Base-by-base conservation (phyloP, 2,888 invertebrate genomes). In the Colletes collaris region DNA sequence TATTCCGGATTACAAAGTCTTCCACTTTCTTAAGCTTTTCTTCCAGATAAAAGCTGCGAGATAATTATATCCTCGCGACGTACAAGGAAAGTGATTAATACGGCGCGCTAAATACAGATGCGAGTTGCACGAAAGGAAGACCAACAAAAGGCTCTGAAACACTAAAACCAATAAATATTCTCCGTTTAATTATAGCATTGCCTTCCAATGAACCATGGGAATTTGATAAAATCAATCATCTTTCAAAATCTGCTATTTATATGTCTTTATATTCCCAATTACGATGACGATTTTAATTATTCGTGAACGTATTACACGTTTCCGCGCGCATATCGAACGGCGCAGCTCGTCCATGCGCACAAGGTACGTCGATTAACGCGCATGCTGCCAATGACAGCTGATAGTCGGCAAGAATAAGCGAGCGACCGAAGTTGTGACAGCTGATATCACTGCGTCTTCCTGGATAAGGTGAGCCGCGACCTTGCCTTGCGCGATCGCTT, bases 401-500 rank as follows among this genome's bases (percentile, higher is more conserved):
- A 86, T 74, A 70, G 60, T 63, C 59, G 63, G 6, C 56, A 74
- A 71, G 59, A 72, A 69, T 55, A 62, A 77, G 68, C 60, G 67
- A 64, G 53, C 63, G 59, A 64, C 65, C 62, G 49, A 74, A 71
- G 64, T 82, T 82, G 53, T 79, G 75, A 79, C 82, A 82, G 72
- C 79, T 82, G 69, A 79, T 79, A 79, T 67, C 76, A 49, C 44
- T 60, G 53, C 27, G 79, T 86, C 76, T 82, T 82, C 76, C 62
- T 68, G 76, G 76, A 81, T 82, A 85, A 84, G 77, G 72, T 79
- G 76, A 84, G 55, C 63, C 58, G 58, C 77, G 83, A 66, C 85
- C 85, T 87, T 87, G 85, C 71, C 76, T 75, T 80, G 74, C 59
- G 73, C 76, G 73, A 78, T 79, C 69, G 80, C 83, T 74, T 81